Evolutionary conservation across 2,113 vertebrate genomes (phyloP).

Genomic region (Tyrannus savana): DNA sequence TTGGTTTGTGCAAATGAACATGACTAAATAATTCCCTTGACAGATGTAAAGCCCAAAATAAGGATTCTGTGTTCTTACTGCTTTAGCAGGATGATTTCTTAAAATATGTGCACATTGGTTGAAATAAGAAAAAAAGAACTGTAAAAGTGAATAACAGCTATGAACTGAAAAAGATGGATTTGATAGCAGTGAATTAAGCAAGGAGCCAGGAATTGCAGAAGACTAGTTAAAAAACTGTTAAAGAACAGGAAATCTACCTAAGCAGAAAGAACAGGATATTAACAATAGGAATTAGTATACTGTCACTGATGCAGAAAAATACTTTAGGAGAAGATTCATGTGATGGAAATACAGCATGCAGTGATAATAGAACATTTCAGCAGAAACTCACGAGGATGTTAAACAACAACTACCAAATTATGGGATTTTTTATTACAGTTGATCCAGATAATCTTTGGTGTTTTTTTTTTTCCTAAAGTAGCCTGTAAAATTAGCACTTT

Average conservation of each 20-base stretch:
- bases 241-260: not conserved
- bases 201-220: not conserved
- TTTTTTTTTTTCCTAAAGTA: not conserved
- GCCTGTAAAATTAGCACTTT: not conserved
- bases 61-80: slow-evolving; percentile 1
- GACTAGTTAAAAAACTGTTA: not conserved
- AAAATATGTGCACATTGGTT: not conserved
- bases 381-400: not conserved
- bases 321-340: not conserved
- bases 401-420: not conserved
- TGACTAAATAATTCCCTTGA: slow-evolving; percentile 35
- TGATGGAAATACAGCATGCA: not conserved
- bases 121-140: not conserved
- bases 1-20: slow-evolving; percentile 37
- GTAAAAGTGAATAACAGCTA: not conserved
- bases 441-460: not conserved
- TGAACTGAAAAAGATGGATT: slow-evolving; percentile 18
- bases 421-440: fast-evolving
- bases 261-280: not conserved
- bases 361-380: not conserved
- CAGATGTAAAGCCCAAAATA: slow-evolving; percentile 40
- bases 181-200: not conserved
- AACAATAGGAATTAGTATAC: not conserved
- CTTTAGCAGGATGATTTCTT: slow-evolving; percentile 25
- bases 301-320: not conserved